phyloP scores from a whole-genome alignment of 2,797 vertebrate genomes.

The Enteromius radiatus region DNA sequence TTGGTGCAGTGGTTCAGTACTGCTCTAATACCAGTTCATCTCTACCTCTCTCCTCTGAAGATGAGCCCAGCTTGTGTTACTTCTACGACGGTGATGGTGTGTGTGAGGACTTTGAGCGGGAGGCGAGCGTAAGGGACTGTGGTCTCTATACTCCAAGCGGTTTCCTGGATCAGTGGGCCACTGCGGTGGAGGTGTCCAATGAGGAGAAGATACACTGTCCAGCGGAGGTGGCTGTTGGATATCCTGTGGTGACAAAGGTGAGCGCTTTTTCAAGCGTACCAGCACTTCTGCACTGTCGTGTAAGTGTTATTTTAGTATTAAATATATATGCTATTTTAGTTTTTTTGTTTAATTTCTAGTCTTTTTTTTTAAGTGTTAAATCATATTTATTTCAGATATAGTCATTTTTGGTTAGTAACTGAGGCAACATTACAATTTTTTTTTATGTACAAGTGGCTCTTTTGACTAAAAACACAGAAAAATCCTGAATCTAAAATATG shows the following conservation, averaged over 20 bases:
- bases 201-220: constrained; percentile 82
- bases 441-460: background rate
- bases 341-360: too few relatives aligned
- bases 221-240: constrained; percentile 82
- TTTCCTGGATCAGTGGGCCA: constrained; percentile 89
- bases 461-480: constrained; percentile 1
- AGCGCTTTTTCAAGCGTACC: constrained; percentile 48
- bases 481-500: constrained; percentile 4
- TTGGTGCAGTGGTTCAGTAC: background rate
- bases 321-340: background rate
- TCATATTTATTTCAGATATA: background rate
- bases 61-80: constrained; percentile 87
- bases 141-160: constrained; percentile 86
- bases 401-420: background rate
- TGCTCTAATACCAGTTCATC: background rate
- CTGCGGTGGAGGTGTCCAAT: constrained; percentile 81
- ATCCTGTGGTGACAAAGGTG: constrained; percentile 86
- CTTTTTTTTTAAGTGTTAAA: background rate
- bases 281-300: background rate
- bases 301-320: background rate
- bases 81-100: constrained; percentile 87
- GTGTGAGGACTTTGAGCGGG: constrained; percentile 87
- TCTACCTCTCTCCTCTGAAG: constrained; percentile 64
- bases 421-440: background rate
- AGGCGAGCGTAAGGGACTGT: constrained; percentile 86